Percentiles rank a stretch among this genome's conserved stretches.
phyloP scores from a whole-genome alignment of 2,797 vertebrate species.

The Scleropages formosus region DNA sequence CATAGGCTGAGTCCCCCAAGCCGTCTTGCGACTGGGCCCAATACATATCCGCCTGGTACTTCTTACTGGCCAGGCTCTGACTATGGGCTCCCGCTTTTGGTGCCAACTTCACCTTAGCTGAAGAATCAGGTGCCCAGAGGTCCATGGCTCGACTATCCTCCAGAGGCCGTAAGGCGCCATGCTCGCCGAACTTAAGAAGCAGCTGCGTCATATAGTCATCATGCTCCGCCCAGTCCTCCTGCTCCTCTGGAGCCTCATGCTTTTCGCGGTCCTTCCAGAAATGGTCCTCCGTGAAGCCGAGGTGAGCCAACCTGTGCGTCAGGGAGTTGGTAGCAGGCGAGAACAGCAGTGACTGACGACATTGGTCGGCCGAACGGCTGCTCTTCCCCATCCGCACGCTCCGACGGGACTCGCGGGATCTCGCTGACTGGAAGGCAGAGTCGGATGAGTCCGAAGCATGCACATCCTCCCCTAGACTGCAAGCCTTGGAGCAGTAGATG shows the following conservation, averaged over 20 bases:
- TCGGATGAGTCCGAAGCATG: constrained; percentile 96
- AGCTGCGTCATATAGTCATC: constrained; percentile 98
- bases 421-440: constrained; percentile 92
- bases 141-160: constrained; percentile 74
- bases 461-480: constrained; percentile 89
- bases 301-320: constrained; percentile 82
- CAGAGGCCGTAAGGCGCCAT: constrained; percentile 84
- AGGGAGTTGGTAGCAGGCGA: constrained; percentile 87
- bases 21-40: constrained; percentile 97
- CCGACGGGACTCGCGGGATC: constrained; percentile 90
- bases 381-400: constrained; percentile 92
- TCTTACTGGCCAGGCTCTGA: constrained; percentile 86
- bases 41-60: constrained; percentile 92
- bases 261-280: constrained; percentile 86
- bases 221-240: constrained; percentile 94
- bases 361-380: constrained; percentile 91
- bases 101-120: constrained; percentile 67
- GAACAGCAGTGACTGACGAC: constrained; percentile 90
- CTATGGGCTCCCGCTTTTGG: constrained; percentile 63
- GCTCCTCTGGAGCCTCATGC: constrained; percentile 83
- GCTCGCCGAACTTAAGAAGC: constrained; percentile 92
- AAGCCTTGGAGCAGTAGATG: constrained; percentile 94
- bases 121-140: constrained; percentile 83
- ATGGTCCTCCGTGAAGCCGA: constrained; percentile 81
- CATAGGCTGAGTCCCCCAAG: constrained; percentile 93